phyloP scores from a whole-genome alignment of 1,140 invertebrate species.

The Mizuhopecten yessoensis region DNA sequence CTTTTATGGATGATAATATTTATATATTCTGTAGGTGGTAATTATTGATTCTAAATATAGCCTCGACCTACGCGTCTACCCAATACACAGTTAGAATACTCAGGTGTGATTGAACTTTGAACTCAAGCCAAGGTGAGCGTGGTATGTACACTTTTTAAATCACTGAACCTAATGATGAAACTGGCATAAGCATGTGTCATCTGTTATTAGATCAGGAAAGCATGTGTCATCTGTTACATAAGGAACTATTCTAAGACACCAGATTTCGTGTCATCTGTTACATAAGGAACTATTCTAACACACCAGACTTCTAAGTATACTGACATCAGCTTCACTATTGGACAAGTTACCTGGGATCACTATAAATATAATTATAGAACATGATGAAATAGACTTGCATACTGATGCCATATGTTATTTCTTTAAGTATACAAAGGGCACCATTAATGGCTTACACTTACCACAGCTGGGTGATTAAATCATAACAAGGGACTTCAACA shows the following conservation, averaged over 20 bases:
- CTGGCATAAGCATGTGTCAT: not conserved
- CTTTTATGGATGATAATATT: not conserved
- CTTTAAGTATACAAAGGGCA: no score
- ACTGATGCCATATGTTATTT: no score
- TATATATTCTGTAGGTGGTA: not conserved
- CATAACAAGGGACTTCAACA: no score
- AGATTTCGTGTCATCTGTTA: not conserved
- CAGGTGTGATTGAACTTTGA: not conserved
- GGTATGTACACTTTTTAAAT: not conserved
- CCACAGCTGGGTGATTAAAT: no score
- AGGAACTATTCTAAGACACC: not conserved
- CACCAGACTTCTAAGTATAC: not conserved
- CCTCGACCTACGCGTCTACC: no score
- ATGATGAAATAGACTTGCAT: no score
- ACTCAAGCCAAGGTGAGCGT: not conserved
- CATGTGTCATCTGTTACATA: no score
- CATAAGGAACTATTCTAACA: not conserved
- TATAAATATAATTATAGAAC: no score
- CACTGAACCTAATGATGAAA: not conserved
- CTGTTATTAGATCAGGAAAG: no score
- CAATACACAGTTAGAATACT: not conserved
- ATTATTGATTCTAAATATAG: slow-evolving; percentile 6
- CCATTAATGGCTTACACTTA: no score
- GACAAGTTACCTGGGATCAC: no score
- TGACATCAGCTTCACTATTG: no score